phyloP scores from a whole-genome alignment of 2,113 vertebrate genomes.

The Hippolais icterina region DNA sequence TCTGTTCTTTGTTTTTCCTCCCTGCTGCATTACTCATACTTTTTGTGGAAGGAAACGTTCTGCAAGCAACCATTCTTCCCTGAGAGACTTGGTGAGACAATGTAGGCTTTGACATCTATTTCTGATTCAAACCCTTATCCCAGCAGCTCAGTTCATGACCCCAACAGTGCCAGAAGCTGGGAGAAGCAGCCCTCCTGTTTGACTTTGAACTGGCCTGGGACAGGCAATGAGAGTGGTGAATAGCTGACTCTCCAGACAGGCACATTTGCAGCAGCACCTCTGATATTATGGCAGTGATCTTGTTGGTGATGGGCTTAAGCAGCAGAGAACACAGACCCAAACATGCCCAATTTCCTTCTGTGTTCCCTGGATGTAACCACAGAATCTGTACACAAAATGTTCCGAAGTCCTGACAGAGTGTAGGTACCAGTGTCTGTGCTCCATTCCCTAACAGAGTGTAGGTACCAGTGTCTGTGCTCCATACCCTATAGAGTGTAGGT shows the following conservation, averaged over 20 bases:
- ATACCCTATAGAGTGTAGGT: too few relatives aligned
- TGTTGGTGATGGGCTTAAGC: accelerated
- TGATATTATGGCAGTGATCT: background rate
- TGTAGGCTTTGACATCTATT: slow-evolving; percentile 1
- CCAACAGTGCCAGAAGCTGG: background rate
- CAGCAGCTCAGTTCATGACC: background rate
- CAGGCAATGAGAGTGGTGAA: background rate
- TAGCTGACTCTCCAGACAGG: background rate
- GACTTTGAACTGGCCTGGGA: background rate
- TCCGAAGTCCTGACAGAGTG: accelerated
- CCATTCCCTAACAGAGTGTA: too few relatives aligned
- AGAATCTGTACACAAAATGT: background rate
- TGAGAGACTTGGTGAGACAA: background rate
- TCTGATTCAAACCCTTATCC: background rate
- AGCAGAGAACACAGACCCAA: background rate
- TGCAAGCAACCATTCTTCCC: background rate
- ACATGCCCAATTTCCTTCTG: accelerated
- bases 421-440: accelerated
- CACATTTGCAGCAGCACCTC: background rate
- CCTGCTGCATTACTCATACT: slow-evolving; percentile 24
- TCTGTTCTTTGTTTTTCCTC: slow-evolving; percentile 35
- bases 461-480: too few relatives aligned
- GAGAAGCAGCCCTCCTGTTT: background rate
- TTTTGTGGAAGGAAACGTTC: background rate
- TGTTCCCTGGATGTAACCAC: background rate